A percentile compares a stretch with the other conserved stretches of the same genome.
phyloP scores from a whole-genome alignment of 2,797 vertebrate genomes.

The Odontamblyopus lacepedii region DNA sequence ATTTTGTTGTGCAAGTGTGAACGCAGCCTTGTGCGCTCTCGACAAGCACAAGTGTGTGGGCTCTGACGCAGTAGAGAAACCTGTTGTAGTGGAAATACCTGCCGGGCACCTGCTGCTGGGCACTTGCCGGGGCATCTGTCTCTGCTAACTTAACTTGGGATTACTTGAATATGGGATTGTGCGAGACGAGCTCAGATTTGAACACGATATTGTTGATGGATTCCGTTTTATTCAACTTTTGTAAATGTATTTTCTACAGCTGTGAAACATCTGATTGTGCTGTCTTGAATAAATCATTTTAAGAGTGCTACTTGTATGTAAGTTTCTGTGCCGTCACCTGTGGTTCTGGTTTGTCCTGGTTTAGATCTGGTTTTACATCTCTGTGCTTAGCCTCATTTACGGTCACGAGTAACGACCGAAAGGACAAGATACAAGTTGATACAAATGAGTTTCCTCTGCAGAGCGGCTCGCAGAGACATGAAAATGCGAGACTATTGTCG shows the following conservation, averaged over 20 bases:
- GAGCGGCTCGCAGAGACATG: too few relatives aligned
- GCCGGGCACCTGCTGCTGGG: constrained; percentile 37
- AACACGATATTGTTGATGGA: constrained; percentile 27
- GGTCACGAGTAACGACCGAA: too few relatives aligned
- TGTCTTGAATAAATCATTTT: constrained; percentile 72
- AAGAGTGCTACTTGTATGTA: constrained; percentile 41
- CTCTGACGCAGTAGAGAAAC: not conserved
- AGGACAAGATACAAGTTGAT: too few relatives aligned
- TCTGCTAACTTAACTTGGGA: constrained; percentile 52
- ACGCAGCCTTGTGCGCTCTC: not conserved
- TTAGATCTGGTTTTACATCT: too few relatives aligned
- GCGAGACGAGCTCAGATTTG: constrained; percentile 40
- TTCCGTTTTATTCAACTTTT: constrained; percentile 59
- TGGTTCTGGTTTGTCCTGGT: too few relatives aligned
- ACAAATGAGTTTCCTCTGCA: too few relatives aligned
- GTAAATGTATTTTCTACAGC: constrained; percentile 75
- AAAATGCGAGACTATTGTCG: too few relatives aligned
- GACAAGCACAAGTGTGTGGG: not conserved
- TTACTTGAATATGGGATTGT: constrained; percentile 73
- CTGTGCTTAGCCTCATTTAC: too few relatives aligned
- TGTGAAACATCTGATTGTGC: constrained; percentile 65
- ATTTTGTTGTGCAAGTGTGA: not conserved
- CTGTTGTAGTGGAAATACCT: too few relatives aligned
- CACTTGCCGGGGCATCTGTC: constrained; percentile 32
- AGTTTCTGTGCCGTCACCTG: not conserved